Evolutionary conservation across 2,797 vertebrate species (phyloP).

Genomic region (Pantherophis vulpinus): DNA sequence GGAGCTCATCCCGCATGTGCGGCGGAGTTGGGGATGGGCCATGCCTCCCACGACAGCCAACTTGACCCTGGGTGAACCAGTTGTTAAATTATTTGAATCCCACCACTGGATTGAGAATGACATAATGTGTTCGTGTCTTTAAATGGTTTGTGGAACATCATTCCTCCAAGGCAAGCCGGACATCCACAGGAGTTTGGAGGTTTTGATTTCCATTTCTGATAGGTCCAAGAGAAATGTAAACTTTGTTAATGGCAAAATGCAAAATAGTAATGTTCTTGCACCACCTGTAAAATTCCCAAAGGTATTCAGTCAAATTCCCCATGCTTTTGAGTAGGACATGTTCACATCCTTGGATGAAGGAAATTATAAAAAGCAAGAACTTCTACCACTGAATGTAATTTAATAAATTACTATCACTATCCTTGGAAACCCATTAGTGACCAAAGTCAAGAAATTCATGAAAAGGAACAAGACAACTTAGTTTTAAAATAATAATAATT

Average conservation of each 20-base stretch:
- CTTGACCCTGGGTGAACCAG: too few species aligned
- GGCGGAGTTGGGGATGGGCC: too few species aligned
- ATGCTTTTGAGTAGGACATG: too few species aligned
- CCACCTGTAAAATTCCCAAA: too few species aligned
- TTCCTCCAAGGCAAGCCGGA: neutral
- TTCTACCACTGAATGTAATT: neutral
- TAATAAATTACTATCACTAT: neutral
- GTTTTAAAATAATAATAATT: neutral
- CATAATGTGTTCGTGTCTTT: neutral
- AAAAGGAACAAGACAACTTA: neutral
- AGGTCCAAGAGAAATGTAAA: neutral
- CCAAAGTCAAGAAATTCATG: neutral
- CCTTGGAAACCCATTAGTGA: neutral
- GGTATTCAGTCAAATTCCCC: too few species aligned
- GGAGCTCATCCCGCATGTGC: too few species aligned
- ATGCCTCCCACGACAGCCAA: too few species aligned
- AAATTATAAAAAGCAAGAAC: neutral
- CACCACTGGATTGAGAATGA: too few species aligned
- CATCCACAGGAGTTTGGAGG: neutral
- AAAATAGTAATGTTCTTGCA: too few species aligned
- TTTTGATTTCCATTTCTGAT: neutral
- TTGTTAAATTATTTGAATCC: too few species aligned
- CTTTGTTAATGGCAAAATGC: too few species aligned
- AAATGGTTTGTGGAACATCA: neutral
- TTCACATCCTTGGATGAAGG: too few species aligned